Evolutionary conservation across 2,797 vertebrate species (phyloP).

Genomic region (Micromesistius poutassou): DNA sequence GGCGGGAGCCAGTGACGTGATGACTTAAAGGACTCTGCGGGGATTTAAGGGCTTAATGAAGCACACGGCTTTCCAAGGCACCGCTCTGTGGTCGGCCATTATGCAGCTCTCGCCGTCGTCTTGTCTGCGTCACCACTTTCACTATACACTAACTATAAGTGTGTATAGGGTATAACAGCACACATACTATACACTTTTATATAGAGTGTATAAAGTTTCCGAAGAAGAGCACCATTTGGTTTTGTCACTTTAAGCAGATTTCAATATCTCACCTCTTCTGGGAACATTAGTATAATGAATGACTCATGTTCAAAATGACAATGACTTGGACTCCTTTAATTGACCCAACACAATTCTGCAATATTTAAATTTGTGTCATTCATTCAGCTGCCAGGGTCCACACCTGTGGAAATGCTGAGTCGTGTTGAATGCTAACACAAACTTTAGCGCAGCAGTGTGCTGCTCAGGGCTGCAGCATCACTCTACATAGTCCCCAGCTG

Average conservation of each 20-base stretch:
- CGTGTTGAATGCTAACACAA: slow-evolving; percentile 2
- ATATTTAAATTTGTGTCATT: neutral
- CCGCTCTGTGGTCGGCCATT: slow-evolving; percentile 52
- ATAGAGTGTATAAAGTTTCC: neutral
- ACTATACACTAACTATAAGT: slow-evolving; percentile 27
- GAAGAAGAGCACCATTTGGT: neutral
- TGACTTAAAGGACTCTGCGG: slow-evolving; percentile 64
- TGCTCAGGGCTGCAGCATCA: slow-evolving; percentile 29
- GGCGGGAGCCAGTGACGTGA: slow-evolving; percentile 55
- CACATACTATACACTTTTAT: neutral
- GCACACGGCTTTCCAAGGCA: slow-evolving; percentile 58
- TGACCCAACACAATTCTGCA: neutral
- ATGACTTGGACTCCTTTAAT: neutral
- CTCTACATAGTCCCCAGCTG: slow-evolving; percentile 36
- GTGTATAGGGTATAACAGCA: neutral
- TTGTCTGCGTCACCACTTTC: slow-evolving; percentile 40
- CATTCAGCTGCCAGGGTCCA: neutral
- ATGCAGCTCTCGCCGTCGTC: slow-evolving; percentile 41
- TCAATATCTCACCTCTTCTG: neutral
- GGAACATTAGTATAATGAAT: neutral
- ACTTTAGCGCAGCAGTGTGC: slow-evolving; percentile 23
- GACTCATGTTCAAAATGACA: neutral
- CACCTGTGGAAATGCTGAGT: neutral
- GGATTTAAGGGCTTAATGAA: slow-evolving; percentile 73
- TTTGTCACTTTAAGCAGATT: neutral